Base-by-base conservation (phyloP, 2,797 vertebrate genomes). In the Myripristis murdjan region DNA sequence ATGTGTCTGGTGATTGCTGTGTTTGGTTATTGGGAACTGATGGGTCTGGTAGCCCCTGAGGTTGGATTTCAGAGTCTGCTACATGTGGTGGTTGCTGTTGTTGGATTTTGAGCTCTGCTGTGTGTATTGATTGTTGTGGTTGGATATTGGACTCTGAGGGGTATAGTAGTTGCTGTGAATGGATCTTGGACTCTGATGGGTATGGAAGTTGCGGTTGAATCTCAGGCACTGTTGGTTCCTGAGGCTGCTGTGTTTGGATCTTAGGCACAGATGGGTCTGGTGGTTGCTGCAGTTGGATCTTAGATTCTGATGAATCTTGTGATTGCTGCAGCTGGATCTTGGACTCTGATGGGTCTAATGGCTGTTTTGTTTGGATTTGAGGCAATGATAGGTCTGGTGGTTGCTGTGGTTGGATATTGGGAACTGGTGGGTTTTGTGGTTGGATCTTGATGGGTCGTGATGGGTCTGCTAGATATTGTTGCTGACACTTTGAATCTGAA, bases 401-500 rank as follows among this genome's bases (percentile, higher is more conserved):
- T n/a, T n/a, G n/a, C n/a, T 49, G 41, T 55, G 16, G 6, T 5
- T 16, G 44, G 46, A 35, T 79, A 24, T 41, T 65, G 49, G 58
- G 39, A 6, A 72, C 53, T 35, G 6, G 15, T 39, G 12, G 33
- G 11, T 73, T 6, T 4, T 20, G 15, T 16, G 28, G 23, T 59
- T 67, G 22, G 2, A 31, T 41, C 18, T 8, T 24, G 68, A 22
- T 47, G 15, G 20, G 44, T 28, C 33, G 22, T 67, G 54, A 12
- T 7, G 52, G 43, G 14, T 64, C 43, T 9, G 63, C n/a, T n/a
- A n/a, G n/a, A 2, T 51, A 28, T 61, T 24, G 2, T 12, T 37
- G 47, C 33, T 6, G 52, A 9, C 4, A 53, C 8, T 20, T 68
- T 72, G 54, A 74, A 52, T 78, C 77, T 12, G 65, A 54, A 46